Evolutionary conservation across 2,113 vertebrate genomes (phyloP).

Genomic region (Saimiri boliviensis): DNA sequence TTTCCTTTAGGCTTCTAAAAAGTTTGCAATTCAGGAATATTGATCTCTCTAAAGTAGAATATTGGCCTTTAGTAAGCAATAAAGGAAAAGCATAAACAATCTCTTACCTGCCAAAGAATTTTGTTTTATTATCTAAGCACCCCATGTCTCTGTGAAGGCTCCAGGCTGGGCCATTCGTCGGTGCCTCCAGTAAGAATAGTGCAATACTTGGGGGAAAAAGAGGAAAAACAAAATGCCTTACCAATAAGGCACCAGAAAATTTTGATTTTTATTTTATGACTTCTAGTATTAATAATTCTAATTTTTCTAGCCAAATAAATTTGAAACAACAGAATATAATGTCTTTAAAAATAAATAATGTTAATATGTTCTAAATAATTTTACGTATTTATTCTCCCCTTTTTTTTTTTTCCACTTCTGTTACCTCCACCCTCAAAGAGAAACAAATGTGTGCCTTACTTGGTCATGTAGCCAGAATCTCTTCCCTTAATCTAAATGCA

Average conservation of each 20-base stretch:
- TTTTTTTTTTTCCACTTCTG: neutral
- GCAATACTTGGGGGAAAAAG: slow-evolving; percentile 26
- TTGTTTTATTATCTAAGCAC: slow-evolving; percentile 65
- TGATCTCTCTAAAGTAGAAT: slow-evolving; percentile 70
- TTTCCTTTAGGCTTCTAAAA: slow-evolving; percentile 63
- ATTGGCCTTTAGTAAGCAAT: slow-evolving; percentile 63
- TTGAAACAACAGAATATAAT: neutral
- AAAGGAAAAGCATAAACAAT: slow-evolving; percentile 67
- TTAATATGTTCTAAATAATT: neutral
- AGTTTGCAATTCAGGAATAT: slow-evolving; percentile 62
- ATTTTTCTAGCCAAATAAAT: neutral
- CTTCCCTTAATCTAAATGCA: neutral
- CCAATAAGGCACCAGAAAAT: neutral
- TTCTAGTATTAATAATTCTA: neutral
- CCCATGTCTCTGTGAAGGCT: neutral
- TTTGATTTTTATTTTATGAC: neutral
- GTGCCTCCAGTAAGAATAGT: neutral
- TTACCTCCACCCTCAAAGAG: neutral
- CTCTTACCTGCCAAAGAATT: slow-evolving; percentile 61
- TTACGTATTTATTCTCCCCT: neutral
- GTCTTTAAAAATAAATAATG: neutral
- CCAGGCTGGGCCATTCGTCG: neutral
- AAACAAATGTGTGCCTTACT: neutral
- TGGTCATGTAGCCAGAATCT: neutral
- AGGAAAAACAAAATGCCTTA: neutral